A percentile compares a stretch with the other conserved stretches of the same genome.
phyloP scores from a whole-genome alignment of 2,888 invertebrate species.

The Pyrocoelia pectoralis region DNA sequence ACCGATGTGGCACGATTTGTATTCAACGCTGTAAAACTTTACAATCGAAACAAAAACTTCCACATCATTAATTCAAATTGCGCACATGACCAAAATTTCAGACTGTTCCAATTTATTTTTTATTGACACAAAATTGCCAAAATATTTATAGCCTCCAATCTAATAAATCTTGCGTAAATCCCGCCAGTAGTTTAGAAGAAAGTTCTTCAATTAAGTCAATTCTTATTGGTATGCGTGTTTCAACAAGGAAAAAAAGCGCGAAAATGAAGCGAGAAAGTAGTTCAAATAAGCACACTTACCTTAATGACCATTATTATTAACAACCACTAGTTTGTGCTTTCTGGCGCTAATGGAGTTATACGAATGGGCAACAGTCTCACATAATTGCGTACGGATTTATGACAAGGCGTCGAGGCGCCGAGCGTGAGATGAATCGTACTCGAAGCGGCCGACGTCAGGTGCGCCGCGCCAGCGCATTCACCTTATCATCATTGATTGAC shows the following conservation, averaged over 20 bases:
- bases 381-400: constrained; percentile 42
- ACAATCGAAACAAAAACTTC: not conserved
- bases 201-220: too few species aligned
- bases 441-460: constrained; percentile 44
- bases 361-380: constrained; percentile 35
- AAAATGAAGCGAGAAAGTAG: not conserved
- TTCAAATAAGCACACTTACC: constrained; percentile 17
- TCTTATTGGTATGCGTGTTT: too few species aligned
- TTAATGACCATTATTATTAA: constrained; percentile 24
- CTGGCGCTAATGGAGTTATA: constrained; percentile 24
- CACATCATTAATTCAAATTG: not conserved
- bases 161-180: too few species aligned
- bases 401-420: constrained; percentile 35
- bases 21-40: too few species aligned
- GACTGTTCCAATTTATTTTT: too few species aligned
- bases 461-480: constrained; percentile 54
- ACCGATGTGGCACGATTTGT: too few species aligned
- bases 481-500: constrained; percentile 55
- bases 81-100: too few species aligned
- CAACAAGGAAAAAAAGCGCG: not conserved
- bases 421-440: constrained; percentile 35
- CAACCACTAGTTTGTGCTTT: constrained; percentile 16
- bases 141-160: too few species aligned
- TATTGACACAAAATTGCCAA: too few species aligned
- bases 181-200: too few species aligned